Evolutionary conservation across 2,113 vertebrate genomes (phyloP), one percentile per base, ranked within the genome.

Genomic region (Lethenteron camtschaticum): DNA sequence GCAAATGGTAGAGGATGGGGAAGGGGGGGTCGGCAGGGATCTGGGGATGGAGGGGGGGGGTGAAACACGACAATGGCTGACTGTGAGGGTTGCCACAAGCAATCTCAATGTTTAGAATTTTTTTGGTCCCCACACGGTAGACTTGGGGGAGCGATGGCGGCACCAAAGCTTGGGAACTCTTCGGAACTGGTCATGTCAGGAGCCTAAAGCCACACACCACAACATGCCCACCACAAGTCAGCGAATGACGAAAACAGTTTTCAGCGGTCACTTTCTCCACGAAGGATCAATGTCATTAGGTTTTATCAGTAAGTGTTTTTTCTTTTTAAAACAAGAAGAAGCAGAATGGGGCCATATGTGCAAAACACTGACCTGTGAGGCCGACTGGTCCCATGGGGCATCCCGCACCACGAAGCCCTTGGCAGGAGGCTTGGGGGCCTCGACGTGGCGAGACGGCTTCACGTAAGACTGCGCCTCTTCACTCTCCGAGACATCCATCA

Each of bases 121-220:
- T 75, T 96, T 99, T 69, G 94, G 92, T 76, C 94, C 94, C 94
- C 94, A 99, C 41, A 90, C 89, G 73, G 91, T 91, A 73, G 90
- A 79, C 75, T 80, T 84, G 76, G 86, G 81, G 86, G 81, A 74
- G 83, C 79, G 76, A 96, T 87, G 69, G 94, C 89, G 75, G 92
- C 86, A 74, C 94, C 90, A 74, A 99, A 96, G 79, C 87, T 96
- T 72, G 94, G 94, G 73, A 99, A 99, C 71, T 99, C 94, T 82
- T 95, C 94, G 56, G 92, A 90, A 79, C 90, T 99, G 83, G 85
- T 94, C 94, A 99, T 88, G 68, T 99, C 94, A 11, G 92, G 94
- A 73, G 94, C 94, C 94, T 99, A 70, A 11, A 10, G 69, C 41
- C 41, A 41, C 41, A 41, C 41, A 41, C 41, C 41, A 41, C 41